Evolutionary conservation across 1,140 invertebrate species (phyloP), one percentile per base, ranked within the genome.

Genomic region (Leptinotarsa texana): DNA sequence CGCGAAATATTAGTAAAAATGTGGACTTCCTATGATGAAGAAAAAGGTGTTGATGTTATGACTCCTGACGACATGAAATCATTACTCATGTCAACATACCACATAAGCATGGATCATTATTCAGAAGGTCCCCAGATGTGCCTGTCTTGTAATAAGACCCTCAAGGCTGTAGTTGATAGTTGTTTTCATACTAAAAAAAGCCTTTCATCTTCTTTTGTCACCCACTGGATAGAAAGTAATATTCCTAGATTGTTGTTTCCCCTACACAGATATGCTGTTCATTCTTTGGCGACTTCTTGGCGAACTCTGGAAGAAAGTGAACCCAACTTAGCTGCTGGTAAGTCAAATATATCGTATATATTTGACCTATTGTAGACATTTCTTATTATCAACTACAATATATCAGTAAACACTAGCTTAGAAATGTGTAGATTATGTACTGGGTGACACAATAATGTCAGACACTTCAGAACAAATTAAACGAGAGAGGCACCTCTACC

Each of bases 111-210:
- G 91, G 90, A 92, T 80, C 90, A 92, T 80, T 92, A 92, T 79
- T 89, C 90, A 0, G 91, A 87, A 76, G 89, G 89, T 4, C 88
- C 89, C 6, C 88, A 88, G 82, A 88, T 88, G 75, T 89, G 88
- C 79, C 82, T 88, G 24, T 84, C 81, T 82, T 91, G 93, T 68
- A 89, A 91, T 75, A 89, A 89, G 74, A 93, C 92, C 2, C 85
- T 94, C 47, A 86, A 89, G 51, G 89, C 93, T 6, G 91, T 94
- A 42, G 88, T 93, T 63, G 89, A 90, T 74, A 92, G 92, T 22
- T 94, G 93, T 83, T 96, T 95, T 85, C 93, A 95, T 82, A 90
- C 90, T 24, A 94, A 95, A 86, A 88, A 91, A 63, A 87, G 86
- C 61, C 88, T 96, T 74, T 94, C 93, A 33, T 86, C 90, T 0